Evolutionary conservation across 1,140 invertebrate species (phyloP).

Genomic region (Diprion similis): DNA sequence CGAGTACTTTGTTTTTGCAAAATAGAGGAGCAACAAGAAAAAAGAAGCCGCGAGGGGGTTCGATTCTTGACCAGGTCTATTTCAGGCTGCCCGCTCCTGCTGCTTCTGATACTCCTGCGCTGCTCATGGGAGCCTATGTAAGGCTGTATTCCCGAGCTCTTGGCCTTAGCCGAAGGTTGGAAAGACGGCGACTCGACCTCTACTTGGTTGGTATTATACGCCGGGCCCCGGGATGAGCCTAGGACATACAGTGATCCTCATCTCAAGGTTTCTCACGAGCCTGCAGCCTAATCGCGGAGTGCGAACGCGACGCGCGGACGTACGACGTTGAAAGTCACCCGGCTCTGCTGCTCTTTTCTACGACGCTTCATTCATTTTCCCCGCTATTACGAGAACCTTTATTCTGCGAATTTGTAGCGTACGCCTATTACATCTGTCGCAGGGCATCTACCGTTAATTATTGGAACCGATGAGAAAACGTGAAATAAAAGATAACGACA

Average conservation of each 20-base stretch:
- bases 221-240: conserved; percentile 33
- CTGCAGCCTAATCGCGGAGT: background rate
- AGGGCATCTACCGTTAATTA: conserved; percentile 1
- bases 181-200: conserved; percentile 30
- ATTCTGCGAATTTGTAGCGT: too few species aligned
- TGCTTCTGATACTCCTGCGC: background rate
- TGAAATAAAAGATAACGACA: background rate
- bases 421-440: background rate
- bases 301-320: too few species aligned
- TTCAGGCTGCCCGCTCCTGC: conserved; percentile 50
- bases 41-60: conserved; percentile 1
- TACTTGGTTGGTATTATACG: conserved; percentile 17
- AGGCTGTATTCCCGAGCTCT: conserved; percentile 36
- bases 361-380: too few species aligned
- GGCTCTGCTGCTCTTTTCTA: too few species aligned
- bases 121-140: conserved; percentile 29
- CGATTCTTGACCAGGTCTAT: conserved; percentile 53
- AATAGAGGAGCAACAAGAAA: background rate
- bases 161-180: conserved; percentile 28
- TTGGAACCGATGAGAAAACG: background rate
- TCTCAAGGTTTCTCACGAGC: conserved; percentile 11
- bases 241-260: conserved; percentile 40
- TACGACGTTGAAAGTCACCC: too few species aligned
- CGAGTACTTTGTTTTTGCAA: conserved; percentile 13
- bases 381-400: too few species aligned